Conservation (phyloP, 1,140 invertebrate genomes). For the Rhizoglyphus robini region DNA sequence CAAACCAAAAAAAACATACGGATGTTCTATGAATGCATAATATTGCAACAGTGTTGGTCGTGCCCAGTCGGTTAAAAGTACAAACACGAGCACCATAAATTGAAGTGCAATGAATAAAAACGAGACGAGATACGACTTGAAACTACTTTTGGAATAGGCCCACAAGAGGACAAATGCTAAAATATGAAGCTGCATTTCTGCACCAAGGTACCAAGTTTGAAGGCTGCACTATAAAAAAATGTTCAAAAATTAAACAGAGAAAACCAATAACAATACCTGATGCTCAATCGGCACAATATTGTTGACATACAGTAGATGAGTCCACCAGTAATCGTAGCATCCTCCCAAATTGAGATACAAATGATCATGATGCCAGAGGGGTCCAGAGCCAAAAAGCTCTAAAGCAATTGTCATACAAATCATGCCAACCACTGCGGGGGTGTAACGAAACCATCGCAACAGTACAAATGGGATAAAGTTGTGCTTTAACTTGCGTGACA, state of each 20-base stretch:
- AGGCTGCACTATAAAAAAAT: conserved; percentile 19
- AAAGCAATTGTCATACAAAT: neutral
- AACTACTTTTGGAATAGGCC: neutral
- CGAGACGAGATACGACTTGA: no score
- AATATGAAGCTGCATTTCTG: conserved; percentile 24
- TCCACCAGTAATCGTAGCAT: conserved; percentile 1
- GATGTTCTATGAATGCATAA: no score
- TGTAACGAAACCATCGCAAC: neutral
- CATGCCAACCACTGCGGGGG: neutral
- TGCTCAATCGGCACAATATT: neutral
- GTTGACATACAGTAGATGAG: neutral
- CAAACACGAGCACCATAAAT: no score
- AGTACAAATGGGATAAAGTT: neutral
- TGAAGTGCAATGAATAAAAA: no score
- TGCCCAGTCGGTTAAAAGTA: no score
- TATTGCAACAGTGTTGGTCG: no score
- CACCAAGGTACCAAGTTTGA: conserved; percentile 23
- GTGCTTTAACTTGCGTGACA: neutral
- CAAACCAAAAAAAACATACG: no score
- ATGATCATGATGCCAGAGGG: neutral
- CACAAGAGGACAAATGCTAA: conserved; percentile 20
- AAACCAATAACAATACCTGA: neutral
- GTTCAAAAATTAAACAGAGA: neutral
- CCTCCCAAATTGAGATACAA: neutral
- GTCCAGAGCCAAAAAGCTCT: neutral